These are phyloP conservation scores for Thalassarche chlororhynchos DNA, from an alignment of 2,113 vertebrate species.

Conservation along the genomic window DNA sequence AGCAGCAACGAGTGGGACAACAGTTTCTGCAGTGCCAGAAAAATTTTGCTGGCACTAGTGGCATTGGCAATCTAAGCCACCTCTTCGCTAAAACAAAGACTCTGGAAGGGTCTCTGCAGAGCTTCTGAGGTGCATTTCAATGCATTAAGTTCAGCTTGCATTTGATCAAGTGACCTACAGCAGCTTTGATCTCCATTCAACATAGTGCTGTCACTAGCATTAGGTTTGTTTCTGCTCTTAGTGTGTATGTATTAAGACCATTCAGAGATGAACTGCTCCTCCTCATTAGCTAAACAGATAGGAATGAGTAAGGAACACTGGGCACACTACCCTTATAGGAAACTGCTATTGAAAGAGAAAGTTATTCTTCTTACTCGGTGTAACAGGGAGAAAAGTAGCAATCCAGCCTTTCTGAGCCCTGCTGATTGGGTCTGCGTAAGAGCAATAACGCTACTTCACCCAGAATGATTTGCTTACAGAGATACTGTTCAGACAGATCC, in stretches of 20 bases:
- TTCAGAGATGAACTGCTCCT: neutral
- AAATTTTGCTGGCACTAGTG: neutral
- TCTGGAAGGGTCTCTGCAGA: neutral
- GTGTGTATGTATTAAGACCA: neutral
- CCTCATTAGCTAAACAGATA: neutral
- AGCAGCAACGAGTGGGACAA: neutral
- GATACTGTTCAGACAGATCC: neutral
- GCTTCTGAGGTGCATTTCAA: neutral
- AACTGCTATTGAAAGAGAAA: neutral
- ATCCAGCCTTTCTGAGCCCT: neutral
- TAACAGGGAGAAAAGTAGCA: neutral
- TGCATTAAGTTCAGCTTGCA: neutral
- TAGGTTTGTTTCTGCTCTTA: neutral
- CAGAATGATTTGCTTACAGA: neutral
- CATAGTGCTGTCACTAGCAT: neutral
- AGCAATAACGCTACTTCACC: neutral
- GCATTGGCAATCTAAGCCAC: neutral
- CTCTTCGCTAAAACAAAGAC: neutral
- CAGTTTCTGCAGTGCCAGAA: neutral
- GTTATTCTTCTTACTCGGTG: neutral
- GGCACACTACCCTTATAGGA: neutral
- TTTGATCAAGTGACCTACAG: neutral
- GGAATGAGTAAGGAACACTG: neutral
- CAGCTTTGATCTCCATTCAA: neutral
- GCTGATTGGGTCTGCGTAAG: neutral